Conservation (phyloP, 2,888 invertebrate genomes). For the Brenthis daphne region DNA sequence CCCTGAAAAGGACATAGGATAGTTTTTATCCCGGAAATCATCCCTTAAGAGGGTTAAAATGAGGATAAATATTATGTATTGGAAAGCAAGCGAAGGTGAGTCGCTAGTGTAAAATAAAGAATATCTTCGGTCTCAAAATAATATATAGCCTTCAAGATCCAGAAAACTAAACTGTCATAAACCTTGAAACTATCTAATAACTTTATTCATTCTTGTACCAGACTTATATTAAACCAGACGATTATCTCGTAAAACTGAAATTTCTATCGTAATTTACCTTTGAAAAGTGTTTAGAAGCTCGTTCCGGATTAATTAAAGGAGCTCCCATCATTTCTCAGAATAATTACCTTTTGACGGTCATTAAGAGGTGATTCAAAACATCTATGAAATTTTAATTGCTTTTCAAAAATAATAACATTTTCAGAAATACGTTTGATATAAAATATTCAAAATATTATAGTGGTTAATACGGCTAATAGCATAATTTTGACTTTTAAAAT, state of each 20-base stretch:
- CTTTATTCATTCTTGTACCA: background rate
- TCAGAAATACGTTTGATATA: background rate
- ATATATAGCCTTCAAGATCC: too few relatives aligned
- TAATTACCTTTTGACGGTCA: conserved; percentile 10
- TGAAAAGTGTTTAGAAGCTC: conserved; percentile 15
- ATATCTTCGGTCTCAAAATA: too few relatives aligned
- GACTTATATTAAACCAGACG: background rate
- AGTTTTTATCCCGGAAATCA: too few relatives aligned
- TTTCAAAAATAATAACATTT: background rate
- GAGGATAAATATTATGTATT: too few relatives aligned
- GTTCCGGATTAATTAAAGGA: conserved; percentile 24
- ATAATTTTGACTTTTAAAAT: too few relatives aligned
- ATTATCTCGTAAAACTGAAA: background rate
- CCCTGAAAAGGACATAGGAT: too few relatives aligned
- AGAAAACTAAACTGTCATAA: too few relatives aligned
- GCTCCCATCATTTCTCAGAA: conserved; percentile 7
- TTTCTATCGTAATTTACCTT: conserved; percentile 8
- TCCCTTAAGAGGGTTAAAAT: too few relatives aligned
- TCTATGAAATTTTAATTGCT: conserved; percentile 1
- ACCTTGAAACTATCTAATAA: background rate
- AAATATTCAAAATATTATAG: too few relatives aligned
- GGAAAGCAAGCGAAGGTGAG: too few relatives aligned
- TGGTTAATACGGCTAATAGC: too few relatives aligned
- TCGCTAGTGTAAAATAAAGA: too few relatives aligned
- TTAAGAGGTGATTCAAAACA: conserved; percentile 12